A percentile compares a stretch with the other conserved stretches of the same genome.
phyloP scores from a whole-genome alignment of 2,888 invertebrate species.

The Lasioglossum morio region DNA sequence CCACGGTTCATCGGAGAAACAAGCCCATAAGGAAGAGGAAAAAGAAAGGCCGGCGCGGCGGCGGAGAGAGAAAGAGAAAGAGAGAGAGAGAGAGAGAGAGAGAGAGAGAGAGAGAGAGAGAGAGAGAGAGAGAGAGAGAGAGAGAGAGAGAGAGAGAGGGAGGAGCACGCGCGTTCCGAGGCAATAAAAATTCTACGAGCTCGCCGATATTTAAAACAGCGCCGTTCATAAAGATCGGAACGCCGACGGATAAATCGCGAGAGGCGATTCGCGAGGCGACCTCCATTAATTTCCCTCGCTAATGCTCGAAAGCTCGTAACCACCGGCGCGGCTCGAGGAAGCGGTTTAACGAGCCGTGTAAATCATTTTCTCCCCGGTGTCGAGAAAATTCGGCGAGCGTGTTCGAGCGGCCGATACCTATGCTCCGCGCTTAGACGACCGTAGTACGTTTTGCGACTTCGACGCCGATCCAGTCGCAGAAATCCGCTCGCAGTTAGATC shows the following conservation, averaged over 20 bases:
- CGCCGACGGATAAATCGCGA: constrained; percentile 52
- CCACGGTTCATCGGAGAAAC: constrained; percentile 14
- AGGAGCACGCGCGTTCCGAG: neutral
- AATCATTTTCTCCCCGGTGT: constrained; percentile 25
- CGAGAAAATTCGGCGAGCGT: constrained; percentile 39
- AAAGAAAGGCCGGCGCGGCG: neutral
- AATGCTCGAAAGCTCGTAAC: constrained; percentile 42
- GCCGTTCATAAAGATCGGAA: constrained; percentile 41
- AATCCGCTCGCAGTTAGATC: constrained; percentile 25
- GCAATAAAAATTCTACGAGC: constrained; percentile 45
- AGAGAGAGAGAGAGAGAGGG: neutral
- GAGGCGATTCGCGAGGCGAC: constrained; percentile 36
- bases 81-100: constrained; percentile 7
- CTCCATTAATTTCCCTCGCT: constrained; percentile 58
- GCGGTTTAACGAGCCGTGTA: constrained; percentile 48
- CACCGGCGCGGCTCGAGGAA: constrained; percentile 29
- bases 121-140: constrained; percentile 15
- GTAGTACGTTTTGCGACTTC: neutral
- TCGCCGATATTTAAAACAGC: constrained; percentile 54
- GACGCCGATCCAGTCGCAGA: neutral
- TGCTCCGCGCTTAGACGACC: neutral
- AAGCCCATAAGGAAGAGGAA: constrained; percentile 9
- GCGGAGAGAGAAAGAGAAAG: too few relatives aligned
- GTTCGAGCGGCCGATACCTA: neutral
- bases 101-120: constrained; percentile 9